phyloP scores from a whole-genome alignment of 2,113 vertebrate genomes.

The Felis catus region F.catus_Fca126_mat1.0 CM031412.1:212966501-212967000 shows the following conservation, averaged over 20 bases:
- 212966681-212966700: background rate
- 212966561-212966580: background rate
- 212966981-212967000: background rate
- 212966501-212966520: background rate
- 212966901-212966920: background rate
- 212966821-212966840: background rate
- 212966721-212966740: background rate
- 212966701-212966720: background rate
- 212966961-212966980: background rate
- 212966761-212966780: background rate
- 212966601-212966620: background rate
- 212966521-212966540: background rate
- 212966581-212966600: background rate
- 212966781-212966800: background rate
- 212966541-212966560: background rate
- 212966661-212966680: background rate
- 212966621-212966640: background rate
- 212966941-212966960: too few relatives aligned
- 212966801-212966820: background rate
- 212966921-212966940: background rate
- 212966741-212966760: background rate
- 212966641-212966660: background rate
- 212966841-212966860: background rate
- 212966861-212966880: background rate
- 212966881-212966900: background rate